A percentile compares a stretch with the other conserved stretches of the same genome.
Evolutionary conservation across 2,113 vertebrate species (phyloP).

Genomic region (Crotalus horridus): DNA sequence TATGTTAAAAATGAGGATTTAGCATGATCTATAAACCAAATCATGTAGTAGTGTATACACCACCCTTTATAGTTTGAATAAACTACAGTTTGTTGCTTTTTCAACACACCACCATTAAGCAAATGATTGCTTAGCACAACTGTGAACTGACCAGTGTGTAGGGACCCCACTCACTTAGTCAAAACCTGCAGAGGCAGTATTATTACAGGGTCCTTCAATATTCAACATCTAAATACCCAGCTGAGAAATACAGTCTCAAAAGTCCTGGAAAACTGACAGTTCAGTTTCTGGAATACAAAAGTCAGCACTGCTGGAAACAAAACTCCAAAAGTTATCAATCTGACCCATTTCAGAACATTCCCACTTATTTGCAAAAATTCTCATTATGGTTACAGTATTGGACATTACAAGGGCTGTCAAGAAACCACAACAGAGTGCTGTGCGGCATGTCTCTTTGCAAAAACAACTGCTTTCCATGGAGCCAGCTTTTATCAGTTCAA

Average conservation of each 20-base stretch:
- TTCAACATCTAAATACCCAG: neutral
- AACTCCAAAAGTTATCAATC: neutral
- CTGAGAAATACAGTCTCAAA: neutral
- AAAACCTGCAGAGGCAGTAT: neutral
- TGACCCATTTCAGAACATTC: neutral
- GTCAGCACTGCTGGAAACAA: no score
- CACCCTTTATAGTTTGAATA: neutral
- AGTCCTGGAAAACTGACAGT: neutral
- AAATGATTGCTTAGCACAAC: neutral
- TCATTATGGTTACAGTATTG: neutral
- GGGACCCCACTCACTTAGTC: neutral
- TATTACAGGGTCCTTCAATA: neutral
- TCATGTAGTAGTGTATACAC: neutral
- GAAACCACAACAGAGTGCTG: neutral
- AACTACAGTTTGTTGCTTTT: neutral
- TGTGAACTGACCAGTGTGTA: neutral
- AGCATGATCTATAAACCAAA: neutral
- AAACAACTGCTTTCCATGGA: neutral
- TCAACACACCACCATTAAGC: neutral
- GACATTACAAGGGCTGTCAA: neutral
- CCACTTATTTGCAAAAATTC: neutral
- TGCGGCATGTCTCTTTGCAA: neutral
- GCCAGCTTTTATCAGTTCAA: neutral
- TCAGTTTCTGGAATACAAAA: no score
- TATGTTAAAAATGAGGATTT: neutral